Evolutionary conservation across 2,888 invertebrate species (phyloP), one percentile per base, ranked within the genome.

Genomic region (Bembecia ichneumoniformis): DNA sequence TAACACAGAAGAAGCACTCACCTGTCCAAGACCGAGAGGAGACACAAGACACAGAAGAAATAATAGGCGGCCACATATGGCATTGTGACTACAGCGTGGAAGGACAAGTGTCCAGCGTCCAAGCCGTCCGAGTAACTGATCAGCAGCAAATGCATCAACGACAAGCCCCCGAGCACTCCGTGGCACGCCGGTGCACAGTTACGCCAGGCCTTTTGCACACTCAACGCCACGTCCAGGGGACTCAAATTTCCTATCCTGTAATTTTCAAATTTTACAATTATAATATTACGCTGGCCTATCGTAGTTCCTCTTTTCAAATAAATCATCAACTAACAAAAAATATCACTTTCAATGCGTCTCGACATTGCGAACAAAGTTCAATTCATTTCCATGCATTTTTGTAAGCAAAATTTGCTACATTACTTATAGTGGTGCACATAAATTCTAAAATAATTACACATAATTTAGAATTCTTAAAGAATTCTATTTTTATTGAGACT

Each of bases 21-120:
- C 90, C 90, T 82, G 67, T 91, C 90, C 58, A 90, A 77, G 35
- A 90, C 90, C 0, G 90, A 90, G 2, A 91, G 72, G 47, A 90
- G 56, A 58, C 90, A 90, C 50, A 90, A 69, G 2, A 89, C 86
- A 49, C 89, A 89, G 53, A 91, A 80, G 61, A 90, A 87, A 59
- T 89, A 90, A 60, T 90, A 90, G 0, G 88, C 68, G 0, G 87
- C 87, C 1, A 87, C 87, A 49, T 87, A 88, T 0, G 88, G 88
- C 83, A 86, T 84, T 0, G 87, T 86, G 43, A 87, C 81, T 0
- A 82, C 79, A 0, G 87, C 77, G 43, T 87, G 88, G 62, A 88
- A 87, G 0, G 87, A 81, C 15, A 87, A 59, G 34, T 88, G 88
- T 0, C 80, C 82, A 0, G 83, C 83, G 36, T 84, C 87, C 50